Evolutionary conservation across 2,888 invertebrate species (phyloP).

Genomic region (Cephalotes varians): DNA sequence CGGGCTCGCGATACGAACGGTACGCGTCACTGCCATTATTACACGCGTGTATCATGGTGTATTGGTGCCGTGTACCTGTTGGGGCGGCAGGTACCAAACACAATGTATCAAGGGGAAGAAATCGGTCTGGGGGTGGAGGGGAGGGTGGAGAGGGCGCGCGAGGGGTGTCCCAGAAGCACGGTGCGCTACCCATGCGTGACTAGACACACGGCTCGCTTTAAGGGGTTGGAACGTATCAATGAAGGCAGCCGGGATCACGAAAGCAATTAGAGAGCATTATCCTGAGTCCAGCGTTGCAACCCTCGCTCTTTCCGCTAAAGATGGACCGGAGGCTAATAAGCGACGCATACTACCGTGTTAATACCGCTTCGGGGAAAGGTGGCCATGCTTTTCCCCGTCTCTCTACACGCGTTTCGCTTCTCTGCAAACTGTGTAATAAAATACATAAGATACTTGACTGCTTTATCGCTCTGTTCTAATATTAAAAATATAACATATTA

Average conservation of each 20-base stretch:
- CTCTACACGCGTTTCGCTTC: background rate
- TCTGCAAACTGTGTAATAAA: background rate
- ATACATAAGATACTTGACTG: background rate
- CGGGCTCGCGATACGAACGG: slow-evolving; percentile 64
- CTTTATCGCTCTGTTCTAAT: background rate
- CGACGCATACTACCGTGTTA: background rate
- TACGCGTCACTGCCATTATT: slow-evolving; percentile 70
- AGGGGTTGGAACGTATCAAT: slow-evolving; percentile 65
- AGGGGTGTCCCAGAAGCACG: slow-evolving; percentile 66
- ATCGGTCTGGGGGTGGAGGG: slow-evolving; percentile 64
- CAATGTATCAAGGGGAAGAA: slow-evolving; percentile 79
- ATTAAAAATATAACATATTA: background rate
- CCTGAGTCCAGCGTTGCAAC: slow-evolving; percentile 41
- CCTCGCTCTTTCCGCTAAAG: background rate
- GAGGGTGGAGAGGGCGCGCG: slow-evolving; percentile 59
- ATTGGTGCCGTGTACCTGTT: slow-evolving; percentile 77
- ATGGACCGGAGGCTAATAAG: slow-evolving; percentile 18
- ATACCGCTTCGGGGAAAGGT: slow-evolving; percentile 14
- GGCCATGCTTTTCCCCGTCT: background rate
- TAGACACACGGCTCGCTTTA: slow-evolving; percentile 62
- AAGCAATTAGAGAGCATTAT: slow-evolving; percentile 81
- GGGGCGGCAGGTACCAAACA: slow-evolving; percentile 83
- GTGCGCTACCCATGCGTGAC: slow-evolving; percentile 78
- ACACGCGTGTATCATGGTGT: slow-evolving; percentile 60
- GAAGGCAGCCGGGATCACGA: slow-evolving; percentile 68